Percentiles rank a stretch among this genome's conserved stretches.
Evolutionary conservation across 2,113 vertebrate genomes (phyloP).

Genomic region (Chinchilla lanigera): DNA sequence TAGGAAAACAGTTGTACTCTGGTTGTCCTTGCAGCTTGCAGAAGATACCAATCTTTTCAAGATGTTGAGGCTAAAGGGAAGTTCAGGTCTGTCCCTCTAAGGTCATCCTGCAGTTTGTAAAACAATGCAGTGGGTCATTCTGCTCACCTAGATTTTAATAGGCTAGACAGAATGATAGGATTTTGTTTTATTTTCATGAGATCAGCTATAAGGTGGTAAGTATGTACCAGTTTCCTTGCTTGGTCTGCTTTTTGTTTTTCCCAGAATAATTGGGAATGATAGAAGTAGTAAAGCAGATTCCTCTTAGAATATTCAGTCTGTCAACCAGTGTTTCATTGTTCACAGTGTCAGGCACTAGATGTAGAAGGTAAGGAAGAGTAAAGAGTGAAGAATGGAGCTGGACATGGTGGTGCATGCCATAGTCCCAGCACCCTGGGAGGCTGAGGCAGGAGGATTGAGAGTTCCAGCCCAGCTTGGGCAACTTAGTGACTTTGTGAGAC

Average conservation of each 20-base stretch:
- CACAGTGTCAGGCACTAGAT: not conserved
- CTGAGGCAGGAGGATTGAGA: not conserved
- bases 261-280: not conserved
- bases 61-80: not conserved
- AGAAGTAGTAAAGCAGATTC: not conserved
- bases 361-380: not conserved
- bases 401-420: not conserved
- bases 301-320: constrained; percentile 1
- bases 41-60: constrained; percentile 2
- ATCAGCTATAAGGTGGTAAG: not conserved
- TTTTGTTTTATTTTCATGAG: not conserved
- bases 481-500: not conserved
- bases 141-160: not conserved
- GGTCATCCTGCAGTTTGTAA: not conserved
- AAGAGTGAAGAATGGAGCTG: not conserved
- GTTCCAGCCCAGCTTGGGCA: not conserved
- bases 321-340: not conserved
- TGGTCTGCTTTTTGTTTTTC: not conserved
- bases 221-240: not conserved
- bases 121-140: not conserved
- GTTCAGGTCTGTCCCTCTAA: not conserved
- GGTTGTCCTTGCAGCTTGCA: not conserved
- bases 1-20: not conserved
- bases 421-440: not conserved
- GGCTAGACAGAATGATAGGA: not conserved